These are phyloP conservation scores for Malurus leucopterus DNA, from an alignment of 2,797 vertebrate species.

Conservation along the genomic window DNA sequence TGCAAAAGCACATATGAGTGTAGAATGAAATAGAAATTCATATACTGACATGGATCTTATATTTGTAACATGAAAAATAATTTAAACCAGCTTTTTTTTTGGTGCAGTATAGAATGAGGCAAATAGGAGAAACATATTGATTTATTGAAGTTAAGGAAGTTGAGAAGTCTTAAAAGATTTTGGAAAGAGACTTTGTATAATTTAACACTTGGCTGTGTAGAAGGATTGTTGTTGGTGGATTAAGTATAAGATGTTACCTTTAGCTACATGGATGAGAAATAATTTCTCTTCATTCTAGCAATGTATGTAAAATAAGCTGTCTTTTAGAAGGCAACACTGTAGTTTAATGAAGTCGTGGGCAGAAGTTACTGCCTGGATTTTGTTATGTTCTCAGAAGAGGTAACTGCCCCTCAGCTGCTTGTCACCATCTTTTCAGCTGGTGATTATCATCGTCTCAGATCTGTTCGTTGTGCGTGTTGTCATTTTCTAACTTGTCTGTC, in stretches of 20 bases:
- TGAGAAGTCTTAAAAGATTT: not conserved
- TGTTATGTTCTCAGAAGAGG: not conserved
- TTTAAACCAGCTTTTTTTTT: not conserved
- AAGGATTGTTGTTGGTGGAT: not conserved
- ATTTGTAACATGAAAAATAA: not conserved
- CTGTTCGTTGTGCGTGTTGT: not conserved
- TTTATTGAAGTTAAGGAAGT: not conserved
- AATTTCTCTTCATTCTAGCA: not conserved
- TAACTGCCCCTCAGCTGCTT: slow-evolving; percentile 17
- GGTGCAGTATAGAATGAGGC: not conserved
- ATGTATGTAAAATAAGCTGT: not conserved
- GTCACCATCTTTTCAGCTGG: slow-evolving; percentile 7
- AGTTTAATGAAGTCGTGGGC: not conserved
- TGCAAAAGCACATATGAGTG: not conserved
- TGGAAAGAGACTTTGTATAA: not conserved
- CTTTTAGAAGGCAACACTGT: not conserved
- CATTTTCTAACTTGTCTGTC: slow-evolving; percentile 18
- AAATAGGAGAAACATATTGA: not conserved
- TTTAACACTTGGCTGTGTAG: not conserved
- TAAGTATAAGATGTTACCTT: not conserved
- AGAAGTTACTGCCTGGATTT: not conserved
- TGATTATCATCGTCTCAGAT: not conserved
- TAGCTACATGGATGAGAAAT: not conserved
- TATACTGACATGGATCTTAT: not conserved
- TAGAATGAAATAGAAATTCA: not conserved